These are phyloP conservation scores for Jacana jacana DNA, from an alignment of 2,113 vertebrate species.

Conservation along the genomic window DNA sequence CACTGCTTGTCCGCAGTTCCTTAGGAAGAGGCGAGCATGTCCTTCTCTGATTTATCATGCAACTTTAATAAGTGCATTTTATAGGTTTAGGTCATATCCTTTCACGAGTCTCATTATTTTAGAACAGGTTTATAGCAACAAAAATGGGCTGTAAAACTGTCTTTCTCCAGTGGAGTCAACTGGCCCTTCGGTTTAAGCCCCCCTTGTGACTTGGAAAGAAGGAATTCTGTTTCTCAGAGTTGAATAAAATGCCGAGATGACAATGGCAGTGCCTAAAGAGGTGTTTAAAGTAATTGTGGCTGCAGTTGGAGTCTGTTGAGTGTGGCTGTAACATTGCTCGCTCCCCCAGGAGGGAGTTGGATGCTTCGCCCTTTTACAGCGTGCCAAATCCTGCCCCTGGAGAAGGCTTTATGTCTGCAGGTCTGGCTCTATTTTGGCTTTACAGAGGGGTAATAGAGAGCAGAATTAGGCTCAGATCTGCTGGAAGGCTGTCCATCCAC, in stretches of 20 bases:
- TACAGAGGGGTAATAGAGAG: background rate
- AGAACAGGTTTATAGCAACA: conserved; percentile 34
- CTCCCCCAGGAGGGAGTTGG: background rate
- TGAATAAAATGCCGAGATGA: background rate
- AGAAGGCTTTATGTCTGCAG: background rate
- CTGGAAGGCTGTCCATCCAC: background rate
- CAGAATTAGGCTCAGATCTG: background rate
- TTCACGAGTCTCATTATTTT: conserved; percentile 63
- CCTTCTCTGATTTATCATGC: conserved; percentile 47
- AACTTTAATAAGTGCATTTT: conserved; percentile 57
- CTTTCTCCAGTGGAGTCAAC: conserved; percentile 30
- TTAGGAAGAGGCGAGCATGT: background rate
- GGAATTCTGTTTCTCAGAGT: background rate
- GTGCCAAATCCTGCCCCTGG: background rate
- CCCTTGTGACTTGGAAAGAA: background rate
- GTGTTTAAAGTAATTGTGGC: background rate
- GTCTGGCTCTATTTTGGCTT: background rate
- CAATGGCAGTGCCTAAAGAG: background rate
- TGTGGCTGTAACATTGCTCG: background rate
- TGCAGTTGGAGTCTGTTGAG: background rate
- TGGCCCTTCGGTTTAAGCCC: background rate
- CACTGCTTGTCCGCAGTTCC: background rate
- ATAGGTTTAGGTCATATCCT: conserved; percentile 44
- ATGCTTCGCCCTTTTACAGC: background rate
- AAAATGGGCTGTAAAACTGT: conserved; percentile 31